Evolutionary conservation across 2,113 vertebrate species (phyloP).

Genomic region (Saccopteryx bilineata): DNA sequence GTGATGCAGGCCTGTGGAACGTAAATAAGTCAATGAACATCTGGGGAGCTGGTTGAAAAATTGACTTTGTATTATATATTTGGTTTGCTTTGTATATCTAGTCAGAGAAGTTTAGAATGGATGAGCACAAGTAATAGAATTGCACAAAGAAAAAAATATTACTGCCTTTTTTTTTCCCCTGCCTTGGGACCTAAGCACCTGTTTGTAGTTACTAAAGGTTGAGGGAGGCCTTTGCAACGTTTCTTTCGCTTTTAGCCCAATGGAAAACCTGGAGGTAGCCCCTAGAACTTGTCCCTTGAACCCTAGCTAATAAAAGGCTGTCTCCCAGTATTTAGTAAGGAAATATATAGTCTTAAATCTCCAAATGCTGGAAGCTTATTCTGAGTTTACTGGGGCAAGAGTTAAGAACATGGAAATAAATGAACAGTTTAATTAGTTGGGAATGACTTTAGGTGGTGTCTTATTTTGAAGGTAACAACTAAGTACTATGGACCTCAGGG

Average conservation of each 20-base stretch:
- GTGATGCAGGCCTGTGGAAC: background rate
- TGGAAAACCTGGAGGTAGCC: background rate
- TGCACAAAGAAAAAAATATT: background rate
- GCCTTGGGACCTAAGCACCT: background rate
- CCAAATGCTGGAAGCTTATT: background rate
- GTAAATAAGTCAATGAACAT: background rate
- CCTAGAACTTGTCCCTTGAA: background rate
- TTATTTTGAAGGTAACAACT: background rate
- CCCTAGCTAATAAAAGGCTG: background rate
- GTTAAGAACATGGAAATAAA: background rate
- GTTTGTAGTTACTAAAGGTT: background rate
- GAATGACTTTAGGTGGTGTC: background rate
- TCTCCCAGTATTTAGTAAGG: constrained; percentile 25
- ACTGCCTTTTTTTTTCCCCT: background rate
- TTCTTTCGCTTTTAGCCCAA: constrained; percentile 5
- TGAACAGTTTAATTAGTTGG: background rate
- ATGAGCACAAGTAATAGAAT: background rate
- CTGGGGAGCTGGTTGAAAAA: background rate
- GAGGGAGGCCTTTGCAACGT: constrained; percentile 12
- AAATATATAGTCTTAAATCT: background rate
- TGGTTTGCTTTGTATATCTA: background rate
- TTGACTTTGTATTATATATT: background rate
- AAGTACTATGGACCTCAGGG: background rate
- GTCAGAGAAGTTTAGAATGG: background rate
- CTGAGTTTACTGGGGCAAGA: background rate